Percentiles rank a stretch among this genome's conserved stretches.
Conservation (phyloP, 1,140 invertebrate species). For the Neodiprion lecontei region DNA sequence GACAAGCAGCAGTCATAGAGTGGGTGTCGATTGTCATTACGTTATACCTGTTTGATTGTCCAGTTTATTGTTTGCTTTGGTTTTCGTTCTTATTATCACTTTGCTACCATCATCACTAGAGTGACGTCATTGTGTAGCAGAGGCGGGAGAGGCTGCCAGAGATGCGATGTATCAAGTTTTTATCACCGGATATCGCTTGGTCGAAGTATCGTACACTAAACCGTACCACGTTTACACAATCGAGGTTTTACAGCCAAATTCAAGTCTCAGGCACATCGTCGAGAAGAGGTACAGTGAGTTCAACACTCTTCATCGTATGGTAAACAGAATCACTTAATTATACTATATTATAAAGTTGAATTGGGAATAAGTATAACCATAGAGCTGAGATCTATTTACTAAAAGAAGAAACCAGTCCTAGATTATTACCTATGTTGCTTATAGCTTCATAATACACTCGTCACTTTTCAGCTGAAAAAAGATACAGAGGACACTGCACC, state of each 20-base stretch:
- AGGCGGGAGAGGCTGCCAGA: conserved; percentile 8
- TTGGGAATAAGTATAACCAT: no score
- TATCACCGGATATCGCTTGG: conserved; percentile 57
- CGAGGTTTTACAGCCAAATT: conserved; percentile 57
- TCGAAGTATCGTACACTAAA: conserved; percentile 55
- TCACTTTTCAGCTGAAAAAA: conserved; percentile 42
- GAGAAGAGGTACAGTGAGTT: conserved; percentile 70
- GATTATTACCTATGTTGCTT: background rate
- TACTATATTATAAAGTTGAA: background rate
- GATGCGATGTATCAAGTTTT: conserved; percentile 58
- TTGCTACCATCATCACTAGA: no score
- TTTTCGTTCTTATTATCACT: no score
- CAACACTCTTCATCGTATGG: conserved; percentile 67
- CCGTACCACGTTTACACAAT: conserved; percentile 67
- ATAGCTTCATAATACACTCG: background rate
- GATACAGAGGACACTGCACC: conserved; percentile 57
- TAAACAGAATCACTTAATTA: conserved; percentile 37
- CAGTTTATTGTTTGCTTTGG: no score
- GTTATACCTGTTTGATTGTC: no score
- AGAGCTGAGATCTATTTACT: no score
- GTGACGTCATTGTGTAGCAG: no score
- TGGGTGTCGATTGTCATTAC: no score
- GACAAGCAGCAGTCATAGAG: no score
- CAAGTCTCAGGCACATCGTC: conserved; percentile 57
- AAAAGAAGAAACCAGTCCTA: background rate